phyloP scores from a whole-genome alignment of 2,797 vertebrate species.

The Cuniculus paca region DNA sequence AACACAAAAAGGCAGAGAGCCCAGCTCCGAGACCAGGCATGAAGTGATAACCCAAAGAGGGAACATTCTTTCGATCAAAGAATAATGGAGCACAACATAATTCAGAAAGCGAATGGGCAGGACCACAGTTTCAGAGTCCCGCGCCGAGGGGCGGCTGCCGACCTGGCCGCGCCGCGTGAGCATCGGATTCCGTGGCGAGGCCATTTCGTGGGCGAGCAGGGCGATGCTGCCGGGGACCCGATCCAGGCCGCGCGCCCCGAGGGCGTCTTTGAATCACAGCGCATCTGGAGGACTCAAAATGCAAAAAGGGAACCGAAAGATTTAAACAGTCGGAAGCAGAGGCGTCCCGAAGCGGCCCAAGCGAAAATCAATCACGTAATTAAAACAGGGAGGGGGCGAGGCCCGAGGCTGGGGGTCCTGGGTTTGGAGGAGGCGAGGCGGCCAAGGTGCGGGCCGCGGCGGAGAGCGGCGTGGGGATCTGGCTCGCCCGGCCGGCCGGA shows the following conservation, averaged over 20 bases:
- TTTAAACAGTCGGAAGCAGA: conserved; percentile 68
- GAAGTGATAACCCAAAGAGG: not conserved
- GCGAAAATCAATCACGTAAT: conserved; percentile 81
- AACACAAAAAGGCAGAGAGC: not conserved
- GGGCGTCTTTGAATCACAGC: conserved; percentile 7
- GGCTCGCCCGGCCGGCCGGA: not conserved
- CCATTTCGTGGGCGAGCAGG: conserved; percentile 71
- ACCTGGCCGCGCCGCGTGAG: not conserved
- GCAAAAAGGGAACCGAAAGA: conserved; percentile 60
- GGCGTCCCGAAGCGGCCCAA: conserved; percentile 64
- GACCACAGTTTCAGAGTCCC: not conserved
- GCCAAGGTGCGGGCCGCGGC: not conserved
- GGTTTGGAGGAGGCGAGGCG: not conserved
- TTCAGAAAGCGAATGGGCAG: conserved; percentile 32
- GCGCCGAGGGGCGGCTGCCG: not conserved
- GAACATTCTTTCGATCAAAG: conserved; percentile 18
- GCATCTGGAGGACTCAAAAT: conserved; percentile 30
- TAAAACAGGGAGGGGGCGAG: conserved; percentile 68
- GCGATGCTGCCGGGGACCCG: conserved; percentile 37
- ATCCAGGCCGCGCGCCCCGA: not conserved
- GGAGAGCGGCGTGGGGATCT: not conserved
- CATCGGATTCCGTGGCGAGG: not conserved
- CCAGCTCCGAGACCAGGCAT: conserved; percentile 45
- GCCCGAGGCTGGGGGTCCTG: not conserved
- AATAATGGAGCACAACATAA: conserved; percentile 65